Evolutionary conservation across 2,888 invertebrate species (phyloP).

Genomic region (Cataglyphis livida): DNA sequence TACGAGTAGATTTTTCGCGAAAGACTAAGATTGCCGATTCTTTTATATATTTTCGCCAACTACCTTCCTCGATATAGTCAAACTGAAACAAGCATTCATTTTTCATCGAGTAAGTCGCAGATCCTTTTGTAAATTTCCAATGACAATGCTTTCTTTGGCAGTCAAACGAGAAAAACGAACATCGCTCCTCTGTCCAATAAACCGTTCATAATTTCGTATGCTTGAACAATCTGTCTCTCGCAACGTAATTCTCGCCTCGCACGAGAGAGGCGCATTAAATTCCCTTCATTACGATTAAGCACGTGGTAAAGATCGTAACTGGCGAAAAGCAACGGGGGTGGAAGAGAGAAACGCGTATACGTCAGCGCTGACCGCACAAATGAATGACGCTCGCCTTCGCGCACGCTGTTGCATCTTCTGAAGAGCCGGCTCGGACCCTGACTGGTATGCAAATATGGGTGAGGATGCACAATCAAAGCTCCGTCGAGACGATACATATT

Average conservation of each 20-base stretch:
- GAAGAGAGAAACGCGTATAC: constrained; percentile 13
- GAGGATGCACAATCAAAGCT: constrained; percentile 79
- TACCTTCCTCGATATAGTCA: background rate
- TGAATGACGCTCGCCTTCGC: constrained; percentile 24
- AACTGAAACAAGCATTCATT: constrained; percentile 1
- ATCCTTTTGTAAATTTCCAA: constrained; percentile 23
- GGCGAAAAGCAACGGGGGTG: constrained; percentile 20
- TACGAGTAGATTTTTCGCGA: background rate
- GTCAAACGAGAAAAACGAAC: constrained; percentile 9
- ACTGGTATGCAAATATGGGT: constrained; percentile 77
- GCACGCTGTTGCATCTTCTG: constrained; percentile 70
- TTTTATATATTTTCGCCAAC: background rate
- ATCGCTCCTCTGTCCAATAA: background rate
- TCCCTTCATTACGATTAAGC: constrained; percentile 37
- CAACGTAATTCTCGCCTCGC: constrained; percentile 16
- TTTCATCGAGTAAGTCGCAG: constrained; percentile 10
- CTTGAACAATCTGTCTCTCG: background rate
- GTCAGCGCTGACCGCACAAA: constrained; percentile 27
- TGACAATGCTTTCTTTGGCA: constrained; percentile 29
- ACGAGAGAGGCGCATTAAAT: constrained; percentile 20
- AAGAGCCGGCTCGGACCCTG: constrained; percentile 56
- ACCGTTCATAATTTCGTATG: constrained; percentile 20
- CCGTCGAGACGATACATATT: constrained; percentile 76
- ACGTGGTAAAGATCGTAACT: constrained; percentile 15
- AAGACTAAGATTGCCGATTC: background rate